Conservation (phyloP, 2,797 vertebrate genomes). For the Pagetopsis macropterus region DNA sequence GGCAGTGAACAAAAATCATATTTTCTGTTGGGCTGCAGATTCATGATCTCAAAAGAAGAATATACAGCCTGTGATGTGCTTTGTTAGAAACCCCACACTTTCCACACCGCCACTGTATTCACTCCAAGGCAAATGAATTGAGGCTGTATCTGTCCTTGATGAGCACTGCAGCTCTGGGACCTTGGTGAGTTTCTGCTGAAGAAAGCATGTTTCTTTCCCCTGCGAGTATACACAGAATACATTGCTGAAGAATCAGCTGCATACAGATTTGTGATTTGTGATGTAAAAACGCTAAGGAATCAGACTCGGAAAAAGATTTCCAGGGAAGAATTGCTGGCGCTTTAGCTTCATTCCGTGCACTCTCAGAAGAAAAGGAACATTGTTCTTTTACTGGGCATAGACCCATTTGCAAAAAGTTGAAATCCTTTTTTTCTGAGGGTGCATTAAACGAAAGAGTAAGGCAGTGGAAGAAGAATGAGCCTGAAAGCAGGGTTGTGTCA, state of each 20-base stretch:
- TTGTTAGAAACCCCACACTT: conserved; percentile 36
- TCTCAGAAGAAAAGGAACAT: conserved; percentile 27
- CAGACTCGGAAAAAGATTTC: conserved; percentile 14
- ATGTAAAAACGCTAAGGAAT: conserved; percentile 21
- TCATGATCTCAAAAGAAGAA: conserved; percentile 26
- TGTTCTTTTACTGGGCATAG: conserved; percentile 1
- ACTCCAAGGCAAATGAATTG: conserved; percentile 34
- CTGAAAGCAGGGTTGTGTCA: conserved; percentile 54
- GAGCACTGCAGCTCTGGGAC: conserved; percentile 50
- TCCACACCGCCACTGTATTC: conserved; percentile 20
- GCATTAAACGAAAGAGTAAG: conserved; percentile 60
- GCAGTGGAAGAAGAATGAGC: conserved; percentile 65
- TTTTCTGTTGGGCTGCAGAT: conserved; percentile 26
- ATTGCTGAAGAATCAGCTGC: conserved; percentile 12
- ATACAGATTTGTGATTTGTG: conserved; percentile 16
- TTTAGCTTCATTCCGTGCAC: conserved; percentile 19
- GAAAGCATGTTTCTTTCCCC: conserved; percentile 11
- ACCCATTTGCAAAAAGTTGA: conserved; percentile 30
- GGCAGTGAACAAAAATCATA: conserved; percentile 17
- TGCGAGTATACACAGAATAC: conserved; percentile 25
- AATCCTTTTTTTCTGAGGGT: conserved; percentile 30
- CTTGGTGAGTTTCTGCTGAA: conserved; percentile 52
- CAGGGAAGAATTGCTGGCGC: conserved; percentile 10
- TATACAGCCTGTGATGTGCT: conserved; percentile 11
- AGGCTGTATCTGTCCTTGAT: conserved; percentile 49